phyloP scores from a whole-genome alignment of 2,888 invertebrate genomes.

The Drosophila kambysellisi region DNA sequence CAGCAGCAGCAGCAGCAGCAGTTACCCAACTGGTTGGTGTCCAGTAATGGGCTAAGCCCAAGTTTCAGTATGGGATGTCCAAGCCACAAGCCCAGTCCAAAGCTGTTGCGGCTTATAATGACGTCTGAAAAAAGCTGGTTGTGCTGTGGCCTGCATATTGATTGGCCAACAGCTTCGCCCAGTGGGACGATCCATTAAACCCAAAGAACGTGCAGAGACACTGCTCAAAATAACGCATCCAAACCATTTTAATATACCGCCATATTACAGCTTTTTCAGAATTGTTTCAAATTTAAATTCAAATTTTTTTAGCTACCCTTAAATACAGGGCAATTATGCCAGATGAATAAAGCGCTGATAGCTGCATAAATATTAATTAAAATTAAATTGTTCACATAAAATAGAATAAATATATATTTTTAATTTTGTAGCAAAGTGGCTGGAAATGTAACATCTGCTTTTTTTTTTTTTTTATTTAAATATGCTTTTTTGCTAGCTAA shows the following conservation, averaged over 20 bases:
- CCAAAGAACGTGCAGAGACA: conserved; percentile 46
- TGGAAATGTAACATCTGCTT: background rate
- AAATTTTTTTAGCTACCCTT: background rate
- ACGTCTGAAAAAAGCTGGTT: conserved; percentile 49
- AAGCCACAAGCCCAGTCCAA: conserved; percentile 48
- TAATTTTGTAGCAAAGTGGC: background rate
- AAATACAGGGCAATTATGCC: background rate
- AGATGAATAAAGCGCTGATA: background rate
- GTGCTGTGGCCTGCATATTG: conserved; percentile 66
- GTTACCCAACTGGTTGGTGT: conserved; percentile 73
- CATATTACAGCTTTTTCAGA: background rate
- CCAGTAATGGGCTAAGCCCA: conserved; percentile 78
- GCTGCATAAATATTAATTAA: background rate
- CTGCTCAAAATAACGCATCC: conserved; percentile 26
- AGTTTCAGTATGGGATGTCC: conserved; percentile 37
- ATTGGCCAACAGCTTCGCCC: conserved; percentile 43
- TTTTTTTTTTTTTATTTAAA: background rate
- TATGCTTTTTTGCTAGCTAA: background rate
- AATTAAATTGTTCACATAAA: background rate
- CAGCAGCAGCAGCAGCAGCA: conserved; percentile 17
- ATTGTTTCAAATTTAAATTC: background rate
- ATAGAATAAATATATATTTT: background rate
- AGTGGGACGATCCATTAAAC: conserved; percentile 36
- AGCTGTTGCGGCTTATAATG: conserved; percentile 62
- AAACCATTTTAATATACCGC: background rate